These are phyloP conservation scores for Cyprinodon variegatus DNA, from an alignment of 2,113 vertebrate genomes.

Conservation along the genomic window DNA sequence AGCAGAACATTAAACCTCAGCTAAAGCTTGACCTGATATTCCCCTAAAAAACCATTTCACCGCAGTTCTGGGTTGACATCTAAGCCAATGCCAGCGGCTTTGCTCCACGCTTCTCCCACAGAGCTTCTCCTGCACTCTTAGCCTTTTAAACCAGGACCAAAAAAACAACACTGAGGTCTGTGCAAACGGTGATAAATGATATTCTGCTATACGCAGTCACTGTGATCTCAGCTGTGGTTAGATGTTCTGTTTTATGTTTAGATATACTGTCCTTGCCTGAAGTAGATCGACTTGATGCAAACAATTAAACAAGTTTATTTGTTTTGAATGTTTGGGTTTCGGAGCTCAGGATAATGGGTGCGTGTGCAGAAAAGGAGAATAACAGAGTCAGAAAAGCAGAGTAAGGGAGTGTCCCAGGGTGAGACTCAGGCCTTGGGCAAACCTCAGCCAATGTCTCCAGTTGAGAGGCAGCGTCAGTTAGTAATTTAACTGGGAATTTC, in stretches of 20 bases:
- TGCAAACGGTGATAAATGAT: conserved; percentile 46
- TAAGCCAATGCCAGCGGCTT: conserved; percentile 54
- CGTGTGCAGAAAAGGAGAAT: conserved; percentile 14
- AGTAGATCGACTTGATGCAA: neutral
- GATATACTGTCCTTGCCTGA: neutral
- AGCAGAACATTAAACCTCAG: conserved; percentile 28
- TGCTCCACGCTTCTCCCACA: conserved; percentile 54
- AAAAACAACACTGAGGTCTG: conserved; percentile 53
- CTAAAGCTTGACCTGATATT: conserved; percentile 61
- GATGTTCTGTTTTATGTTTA: conserved; percentile 21
- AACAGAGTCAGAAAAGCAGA: conserved; percentile 21
- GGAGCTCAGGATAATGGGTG: neutral
- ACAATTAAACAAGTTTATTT: conserved; percentile 5
- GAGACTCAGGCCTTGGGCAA: conserved; percentile 58
- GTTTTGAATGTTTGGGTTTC: conserved; percentile 24
- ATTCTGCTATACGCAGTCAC: conserved; percentile 14
- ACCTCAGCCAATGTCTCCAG: conserved; percentile 69
- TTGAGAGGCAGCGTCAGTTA: conserved; percentile 68
- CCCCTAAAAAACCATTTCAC: conserved; percentile 51
- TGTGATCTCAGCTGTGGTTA: conserved; percentile 19
- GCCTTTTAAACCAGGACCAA: conserved; percentile 35
- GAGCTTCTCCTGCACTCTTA: conserved; percentile 36
- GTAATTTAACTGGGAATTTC: conserved; percentile 77
- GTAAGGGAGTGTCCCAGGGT: conserved; percentile 64
- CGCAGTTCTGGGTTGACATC: conserved; percentile 53